phyloP scores from a whole-genome alignment of 1,140 invertebrate species.

The Solenopsis invicta region DNA sequence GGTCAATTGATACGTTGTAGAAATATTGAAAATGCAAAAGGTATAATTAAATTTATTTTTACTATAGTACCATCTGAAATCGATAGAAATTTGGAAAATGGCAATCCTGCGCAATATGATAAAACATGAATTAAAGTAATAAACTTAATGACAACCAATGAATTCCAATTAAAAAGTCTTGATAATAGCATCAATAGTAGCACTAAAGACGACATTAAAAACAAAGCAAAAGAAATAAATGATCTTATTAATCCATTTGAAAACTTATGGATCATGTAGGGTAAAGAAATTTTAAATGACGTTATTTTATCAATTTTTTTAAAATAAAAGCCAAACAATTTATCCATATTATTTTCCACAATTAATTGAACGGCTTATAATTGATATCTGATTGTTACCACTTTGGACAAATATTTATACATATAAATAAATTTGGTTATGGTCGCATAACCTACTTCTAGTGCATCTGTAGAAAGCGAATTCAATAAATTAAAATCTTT shows the following conservation, averaged over 20 bases:
- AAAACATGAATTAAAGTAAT: background rate
- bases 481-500: too few relatives aligned
- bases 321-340: background rate
- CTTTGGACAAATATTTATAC: background rate
- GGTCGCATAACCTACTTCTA: conserved; percentile 25
- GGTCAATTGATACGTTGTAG: background rate
- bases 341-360: background rate
- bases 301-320: background rate
- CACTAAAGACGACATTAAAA: background rate
- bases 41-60: conserved; percentile 6
- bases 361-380: background rate
- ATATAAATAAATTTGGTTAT: conserved; percentile 8
- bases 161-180: background rate
- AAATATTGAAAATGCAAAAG: background rate
- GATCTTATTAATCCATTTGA: conserved; percentile 19
- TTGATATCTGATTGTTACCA: conserved; percentile 1
- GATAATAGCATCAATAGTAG: background rate
- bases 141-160: background rate
- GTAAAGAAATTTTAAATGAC: background rate
- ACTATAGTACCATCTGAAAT: background rate
- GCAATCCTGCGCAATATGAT: background rate
- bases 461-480: background rate
- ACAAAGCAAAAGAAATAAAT: background rate
- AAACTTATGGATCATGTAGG: background rate
- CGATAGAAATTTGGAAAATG: background rate